These are phyloP conservation scores for Salarias fasciatus DNA, from an alignment of 2,797 vertebrate genomes.

Conservation along the genomic window DNA sequence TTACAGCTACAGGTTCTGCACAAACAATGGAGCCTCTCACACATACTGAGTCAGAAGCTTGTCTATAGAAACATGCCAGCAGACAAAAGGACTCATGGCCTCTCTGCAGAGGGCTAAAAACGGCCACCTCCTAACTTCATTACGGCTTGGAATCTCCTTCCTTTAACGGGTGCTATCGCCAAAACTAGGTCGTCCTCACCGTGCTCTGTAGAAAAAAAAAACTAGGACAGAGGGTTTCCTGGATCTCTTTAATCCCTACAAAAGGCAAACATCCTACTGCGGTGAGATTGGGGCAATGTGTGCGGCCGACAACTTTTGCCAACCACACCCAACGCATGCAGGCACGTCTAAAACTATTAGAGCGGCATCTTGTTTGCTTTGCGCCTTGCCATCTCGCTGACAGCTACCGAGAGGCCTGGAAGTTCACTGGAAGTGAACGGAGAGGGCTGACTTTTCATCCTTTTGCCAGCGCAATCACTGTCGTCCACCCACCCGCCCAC, in stretches of 20 bases:
- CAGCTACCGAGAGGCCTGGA: conserved; percentile 53
- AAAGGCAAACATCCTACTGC: conserved; percentile 75
- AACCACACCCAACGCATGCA: conserved; percentile 64
- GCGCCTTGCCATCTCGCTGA: conserved; percentile 58
- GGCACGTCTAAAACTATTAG: conserved; percentile 70
- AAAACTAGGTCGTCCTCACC: conserved; percentile 67
- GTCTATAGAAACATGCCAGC: conserved; percentile 40
- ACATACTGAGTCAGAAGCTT: conserved; percentile 41
- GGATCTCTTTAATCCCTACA: conserved; percentile 75
- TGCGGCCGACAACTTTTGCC: conserved; percentile 63
- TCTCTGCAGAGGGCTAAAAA: conserved; percentile 41
- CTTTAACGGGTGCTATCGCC: conserved; percentile 51
- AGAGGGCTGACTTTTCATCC: conserved; percentile 71
- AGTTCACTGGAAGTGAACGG: conserved; percentile 44
- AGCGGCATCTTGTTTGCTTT: conserved; percentile 56
- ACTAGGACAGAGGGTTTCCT: conserved; percentile 76
- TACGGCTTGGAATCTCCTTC: conserved; percentile 66
- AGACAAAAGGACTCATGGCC: conserved; percentile 20
- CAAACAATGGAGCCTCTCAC: conserved; percentile 64
- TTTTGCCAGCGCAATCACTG: conserved; percentile 50
- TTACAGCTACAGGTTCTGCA: conserved; percentile 61
- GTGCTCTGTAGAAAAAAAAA: conserved; percentile 58
- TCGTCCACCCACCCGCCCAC: conserved; percentile 9
- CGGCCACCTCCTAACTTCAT: conserved; percentile 54
- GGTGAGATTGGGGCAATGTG: conserved; percentile 53